These are phyloP conservation scores for Sarotherodon lohbergeri DNA, from an alignment of 2,113 vertebrate genomes.

Conservation along the genomic window DNA sequence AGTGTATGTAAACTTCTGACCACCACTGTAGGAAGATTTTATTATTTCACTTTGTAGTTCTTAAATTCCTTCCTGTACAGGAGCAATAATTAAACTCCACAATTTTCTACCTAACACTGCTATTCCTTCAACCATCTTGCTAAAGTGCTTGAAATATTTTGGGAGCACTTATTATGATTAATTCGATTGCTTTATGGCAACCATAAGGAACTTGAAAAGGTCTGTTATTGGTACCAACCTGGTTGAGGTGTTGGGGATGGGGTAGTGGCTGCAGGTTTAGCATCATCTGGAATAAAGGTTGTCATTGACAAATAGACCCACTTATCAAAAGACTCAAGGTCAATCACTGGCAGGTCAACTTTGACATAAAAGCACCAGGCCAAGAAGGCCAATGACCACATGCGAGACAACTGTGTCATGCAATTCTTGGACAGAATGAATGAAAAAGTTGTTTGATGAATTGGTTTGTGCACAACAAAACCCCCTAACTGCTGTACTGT, in stretches of 20 bases:
- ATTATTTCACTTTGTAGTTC: neutral
- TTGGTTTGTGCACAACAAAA: neutral
- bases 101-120: neutral
- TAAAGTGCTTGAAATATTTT: neutral
- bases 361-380: slow-evolving; percentile 11
- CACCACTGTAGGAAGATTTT: neutral
- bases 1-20: neutral
- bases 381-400: slow-evolving; percentile 25
- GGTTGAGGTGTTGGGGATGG: slow-evolving; percentile 62
- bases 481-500: neutral
- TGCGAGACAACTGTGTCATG: slow-evolving; percentile 28
- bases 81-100: neutral
- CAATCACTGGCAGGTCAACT: slow-evolving; percentile 46
- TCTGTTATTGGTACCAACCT: slow-evolving; percentile 69
- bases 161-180: neutral
- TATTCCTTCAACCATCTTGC: neutral
- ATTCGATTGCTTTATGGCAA: neutral
- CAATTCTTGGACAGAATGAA: neutral
- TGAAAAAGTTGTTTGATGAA: neutral
- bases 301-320: slow-evolving; percentile 68
- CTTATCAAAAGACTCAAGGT: slow-evolving; percentile 58
- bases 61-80: neutral
- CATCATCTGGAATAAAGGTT: slow-evolving; percentile 76
- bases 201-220: neutral
- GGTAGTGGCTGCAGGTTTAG: slow-evolving; percentile 53